A percentile compares a stretch with the other conserved stretches of the same genome.
Conservation (phyloP, 2,797 vertebrate species). For the Tangara arthus region DNA sequence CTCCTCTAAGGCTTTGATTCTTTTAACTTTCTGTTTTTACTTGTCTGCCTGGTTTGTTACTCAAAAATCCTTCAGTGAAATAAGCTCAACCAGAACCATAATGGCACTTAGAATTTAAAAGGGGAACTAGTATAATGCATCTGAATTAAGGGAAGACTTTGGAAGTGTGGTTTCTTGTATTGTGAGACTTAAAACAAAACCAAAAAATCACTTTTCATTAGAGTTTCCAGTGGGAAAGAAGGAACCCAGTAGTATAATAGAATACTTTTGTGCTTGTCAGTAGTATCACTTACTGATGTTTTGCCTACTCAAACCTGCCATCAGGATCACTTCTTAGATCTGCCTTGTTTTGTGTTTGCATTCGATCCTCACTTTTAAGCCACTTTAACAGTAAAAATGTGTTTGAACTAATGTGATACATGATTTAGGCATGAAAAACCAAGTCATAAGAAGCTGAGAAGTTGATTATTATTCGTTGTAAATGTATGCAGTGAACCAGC, state of each 20-base stretch:
- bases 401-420: background rate
- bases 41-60: background rate
- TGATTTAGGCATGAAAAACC: background rate
- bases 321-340: background rate
- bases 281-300: background rate
- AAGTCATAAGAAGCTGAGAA: background rate
- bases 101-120: background rate
- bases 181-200: background rate
- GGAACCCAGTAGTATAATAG: background rate
- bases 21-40: background rate
- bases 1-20: constrained; percentile 11
- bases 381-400: background rate
- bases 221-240: background rate
- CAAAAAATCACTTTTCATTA: background rate
- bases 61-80: background rate
- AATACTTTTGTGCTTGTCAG: background rate
- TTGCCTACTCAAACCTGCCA: background rate
- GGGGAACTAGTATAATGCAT: background rate
- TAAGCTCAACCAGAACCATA: background rate
- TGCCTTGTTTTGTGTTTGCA: background rate
- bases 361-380: background rate
- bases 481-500: background rate
- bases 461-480: background rate
- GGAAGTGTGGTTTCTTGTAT: background rate
- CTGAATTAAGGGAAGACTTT: background rate